phyloP scores from a whole-genome alignment of 2,113 vertebrate species.

The Empidonax traillii region DNA sequence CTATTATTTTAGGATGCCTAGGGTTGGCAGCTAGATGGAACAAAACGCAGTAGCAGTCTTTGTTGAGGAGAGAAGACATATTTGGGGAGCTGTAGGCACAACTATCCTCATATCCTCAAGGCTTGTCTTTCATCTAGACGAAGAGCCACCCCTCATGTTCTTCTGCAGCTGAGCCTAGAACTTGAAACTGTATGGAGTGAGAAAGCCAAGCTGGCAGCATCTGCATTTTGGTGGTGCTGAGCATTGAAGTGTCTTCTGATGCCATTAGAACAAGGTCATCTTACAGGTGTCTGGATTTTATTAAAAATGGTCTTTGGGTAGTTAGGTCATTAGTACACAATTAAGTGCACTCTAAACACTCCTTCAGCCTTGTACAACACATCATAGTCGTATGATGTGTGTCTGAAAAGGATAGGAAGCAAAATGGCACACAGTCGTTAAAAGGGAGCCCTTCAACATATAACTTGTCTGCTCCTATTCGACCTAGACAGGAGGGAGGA shows the following conservation, averaged over 20 bases:
- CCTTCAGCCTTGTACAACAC: neutral
- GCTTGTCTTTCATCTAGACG: neutral
- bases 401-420: neutral
- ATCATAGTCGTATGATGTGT: neutral
- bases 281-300: neutral
- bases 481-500: neutral
- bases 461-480: neutral
- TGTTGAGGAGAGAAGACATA: neutral
- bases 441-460: neutral
- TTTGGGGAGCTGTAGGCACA: neutral
- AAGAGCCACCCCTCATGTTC: neutral
- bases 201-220: neutral
- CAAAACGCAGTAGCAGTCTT: neutral
- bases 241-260: neutral
- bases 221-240: neutral
- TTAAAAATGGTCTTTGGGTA: neutral
- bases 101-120: neutral
- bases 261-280: neutral
- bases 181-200: neutral
- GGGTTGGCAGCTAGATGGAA: neutral
- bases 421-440: neutral
- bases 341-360: neutral
- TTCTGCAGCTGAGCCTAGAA: neutral
- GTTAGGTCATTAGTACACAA: neutral
- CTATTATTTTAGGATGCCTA: neutral